These are phyloP conservation scores for Chionodraco myersi DNA, from an alignment of 2,113 vertebrate species.

Conservation along the genomic window DNA sequence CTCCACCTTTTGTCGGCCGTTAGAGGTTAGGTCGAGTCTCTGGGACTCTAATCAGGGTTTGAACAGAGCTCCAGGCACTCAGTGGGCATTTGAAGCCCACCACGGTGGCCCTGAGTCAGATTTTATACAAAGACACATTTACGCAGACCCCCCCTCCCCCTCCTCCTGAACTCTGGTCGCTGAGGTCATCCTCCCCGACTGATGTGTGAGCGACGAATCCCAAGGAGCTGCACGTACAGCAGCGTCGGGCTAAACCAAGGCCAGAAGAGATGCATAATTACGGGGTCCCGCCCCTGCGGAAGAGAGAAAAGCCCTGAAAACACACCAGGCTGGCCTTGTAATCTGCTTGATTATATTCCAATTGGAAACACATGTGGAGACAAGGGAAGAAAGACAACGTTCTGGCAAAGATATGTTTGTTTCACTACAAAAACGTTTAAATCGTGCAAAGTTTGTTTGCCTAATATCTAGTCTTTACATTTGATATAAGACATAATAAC, in stretches of 20 bases:
- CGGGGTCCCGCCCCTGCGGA: slow-evolving; percentile 75
- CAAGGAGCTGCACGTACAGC: slow-evolving; percentile 62
- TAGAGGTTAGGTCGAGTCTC: no score
- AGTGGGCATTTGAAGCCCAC: slow-evolving; percentile 39
- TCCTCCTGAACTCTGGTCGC: slow-evolving; percentile 42
- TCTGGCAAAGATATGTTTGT: slow-evolving; percentile 67
- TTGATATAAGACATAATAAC: no score
- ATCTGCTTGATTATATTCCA: slow-evolving; percentile 73
- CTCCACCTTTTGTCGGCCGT: slow-evolving; percentile 14
- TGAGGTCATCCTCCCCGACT: slow-evolving; percentile 62
- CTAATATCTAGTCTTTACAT: no score
- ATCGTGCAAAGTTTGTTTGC: no score
- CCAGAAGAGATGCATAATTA: slow-evolving; percentile 74
- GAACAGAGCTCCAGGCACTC: slow-evolving; percentile 40
- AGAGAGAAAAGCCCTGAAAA: slow-evolving; percentile 73
- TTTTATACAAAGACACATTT: slow-evolving; percentile 37
- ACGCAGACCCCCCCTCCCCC: slow-evolving; percentile 3
- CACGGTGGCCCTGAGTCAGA: slow-evolving; percentile 20
- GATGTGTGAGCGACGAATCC: slow-evolving; percentile 73
- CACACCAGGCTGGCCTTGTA: slow-evolving; percentile 65
- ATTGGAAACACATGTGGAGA: slow-evolving; percentile 73
- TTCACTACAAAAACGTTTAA: slow-evolving; percentile 47
- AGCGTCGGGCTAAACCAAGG: slow-evolving; percentile 62
- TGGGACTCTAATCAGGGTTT: slow-evolving; percentile 36
- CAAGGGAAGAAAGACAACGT: slow-evolving; percentile 24